phyloP scores from a whole-genome alignment of 2,113 vertebrate species.

The Madoqua kirkii region DNA sequence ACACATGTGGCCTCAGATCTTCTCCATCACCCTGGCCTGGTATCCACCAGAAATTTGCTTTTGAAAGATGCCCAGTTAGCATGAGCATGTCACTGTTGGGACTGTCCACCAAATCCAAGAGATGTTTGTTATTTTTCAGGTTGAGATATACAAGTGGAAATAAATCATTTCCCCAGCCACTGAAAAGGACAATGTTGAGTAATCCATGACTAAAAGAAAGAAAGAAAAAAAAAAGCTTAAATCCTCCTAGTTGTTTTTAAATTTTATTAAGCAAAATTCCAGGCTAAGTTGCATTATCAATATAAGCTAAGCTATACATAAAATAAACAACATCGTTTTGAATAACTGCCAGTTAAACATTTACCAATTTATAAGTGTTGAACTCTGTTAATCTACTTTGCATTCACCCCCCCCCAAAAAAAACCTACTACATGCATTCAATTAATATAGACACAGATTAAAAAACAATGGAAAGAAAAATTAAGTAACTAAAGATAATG shows the following conservation, averaged over 20 bases:
- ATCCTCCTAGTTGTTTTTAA: not conserved
- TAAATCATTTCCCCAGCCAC: not conserved
- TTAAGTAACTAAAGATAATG: not conserved
- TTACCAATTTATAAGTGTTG: not conserved
- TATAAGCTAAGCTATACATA: not conserved
- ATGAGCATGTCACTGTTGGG: not conserved
- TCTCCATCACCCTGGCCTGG: not conserved
- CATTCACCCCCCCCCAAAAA: not conserved
- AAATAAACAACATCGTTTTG: not conserved
- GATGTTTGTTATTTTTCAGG: not conserved
- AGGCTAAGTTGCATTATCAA: not conserved
- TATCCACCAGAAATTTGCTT: not conserved
- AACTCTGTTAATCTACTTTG: not conserved
- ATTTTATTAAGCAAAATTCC: not conserved
- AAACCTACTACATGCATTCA: not conserved
- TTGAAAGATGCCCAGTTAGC: not conserved
- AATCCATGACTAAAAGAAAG: not conserved
- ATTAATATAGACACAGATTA: not conserved
- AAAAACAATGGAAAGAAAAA: not conserved
- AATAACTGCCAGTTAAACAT: not conserved
- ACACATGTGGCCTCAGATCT: not conserved
- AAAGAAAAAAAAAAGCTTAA: not conserved
- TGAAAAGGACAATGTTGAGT: not conserved
- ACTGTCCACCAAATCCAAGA: not conserved
- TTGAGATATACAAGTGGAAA: not conserved